Base-by-base conservation (phyloP, 2,888 invertebrate genomes). In the Dione vanillae region DNA sequence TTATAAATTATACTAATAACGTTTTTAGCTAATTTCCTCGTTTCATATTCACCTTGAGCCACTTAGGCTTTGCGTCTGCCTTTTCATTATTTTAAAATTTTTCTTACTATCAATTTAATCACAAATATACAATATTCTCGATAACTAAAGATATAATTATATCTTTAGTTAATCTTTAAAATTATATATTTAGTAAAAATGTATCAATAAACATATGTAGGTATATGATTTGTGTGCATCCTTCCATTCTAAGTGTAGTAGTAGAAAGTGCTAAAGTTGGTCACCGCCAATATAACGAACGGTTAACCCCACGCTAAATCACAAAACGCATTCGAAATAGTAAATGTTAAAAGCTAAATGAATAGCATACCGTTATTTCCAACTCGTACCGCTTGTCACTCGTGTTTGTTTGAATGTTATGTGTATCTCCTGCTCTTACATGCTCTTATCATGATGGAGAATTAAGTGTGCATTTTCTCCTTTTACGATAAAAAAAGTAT, bases 251-350 rank as follows among this genome's bases (percentile, higher is more conserved):
- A 51, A 65, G 65, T 59, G 67, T 54, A 66, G 62, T 52, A 73
- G 67, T 74, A 71, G 74, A 74, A 71, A 74, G 74, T 65, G 59
- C 54, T 45, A 62, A 75, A 73, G 75, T 73, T 72, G 75, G 73
- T 73, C 75, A 75, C 67, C 59, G 58, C 59, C 52, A 70, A 72
- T 72, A 73, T 67, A 66, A 61, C 54, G 69, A 71, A 76, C 75
- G 61, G 74, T 75, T 73, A 71, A 71, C 72, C 73, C 72, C 67
- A 71, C 62, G 59, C 69, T 68, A 61, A 76, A 69, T 72, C 72
- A 75, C 73, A 74, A 77, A 77, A 76, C 71, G 75, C 76, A 77
- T 78, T 76, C 70, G 76, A 77, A 78, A 76, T 67, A 74, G 74
- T 62, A 70, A 75, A 75, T 72, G 73, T 52, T 75, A 69, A 69